A percentile compares a stretch with the other conserved stretches of the same genome.
Conservation (phyloP, 1,140 invertebrate species). For the Popillia japonica region DNA sequence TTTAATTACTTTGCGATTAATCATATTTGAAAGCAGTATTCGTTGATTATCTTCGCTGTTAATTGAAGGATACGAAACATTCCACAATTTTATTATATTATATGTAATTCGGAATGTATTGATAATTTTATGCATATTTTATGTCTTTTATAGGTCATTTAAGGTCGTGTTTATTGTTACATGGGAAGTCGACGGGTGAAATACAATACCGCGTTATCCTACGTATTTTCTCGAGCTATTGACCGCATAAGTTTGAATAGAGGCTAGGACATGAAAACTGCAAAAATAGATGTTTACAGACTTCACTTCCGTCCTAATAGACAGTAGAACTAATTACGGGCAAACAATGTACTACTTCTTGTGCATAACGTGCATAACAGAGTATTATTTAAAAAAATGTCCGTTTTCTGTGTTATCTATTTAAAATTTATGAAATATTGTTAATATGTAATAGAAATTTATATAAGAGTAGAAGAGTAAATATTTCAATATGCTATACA, state of each 20-base stretch:
- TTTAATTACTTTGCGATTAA: conserved; percentile 18
- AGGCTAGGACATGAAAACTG: no score
- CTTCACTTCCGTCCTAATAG: no score
- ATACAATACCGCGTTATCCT: not conserved
- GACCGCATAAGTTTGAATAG: not conserved
- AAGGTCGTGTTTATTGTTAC: not conserved
- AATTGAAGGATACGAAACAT: not conserved
- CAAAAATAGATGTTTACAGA: no score
- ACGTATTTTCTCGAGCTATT: not conserved
- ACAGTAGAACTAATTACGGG: no score
- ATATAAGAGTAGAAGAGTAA: no score
- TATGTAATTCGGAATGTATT: not conserved
- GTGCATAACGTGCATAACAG: no score
- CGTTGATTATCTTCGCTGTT: not conserved
- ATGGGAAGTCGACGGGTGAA: not conserved
- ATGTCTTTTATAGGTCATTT: not conserved
- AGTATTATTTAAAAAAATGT: no score
- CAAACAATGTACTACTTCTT: no score
- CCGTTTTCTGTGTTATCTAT: no score
- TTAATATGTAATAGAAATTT: no score
- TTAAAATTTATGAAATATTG: no score
- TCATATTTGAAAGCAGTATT: not conserved
- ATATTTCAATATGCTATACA: no score
- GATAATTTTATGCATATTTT: not conserved
- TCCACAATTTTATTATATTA: not conserved